Percentiles rank a stretch among this genome's conserved stretches.
Evolutionary conservation across 1,140 invertebrate species (phyloP).

Genomic region (Copidosoma floridanum): DNA sequence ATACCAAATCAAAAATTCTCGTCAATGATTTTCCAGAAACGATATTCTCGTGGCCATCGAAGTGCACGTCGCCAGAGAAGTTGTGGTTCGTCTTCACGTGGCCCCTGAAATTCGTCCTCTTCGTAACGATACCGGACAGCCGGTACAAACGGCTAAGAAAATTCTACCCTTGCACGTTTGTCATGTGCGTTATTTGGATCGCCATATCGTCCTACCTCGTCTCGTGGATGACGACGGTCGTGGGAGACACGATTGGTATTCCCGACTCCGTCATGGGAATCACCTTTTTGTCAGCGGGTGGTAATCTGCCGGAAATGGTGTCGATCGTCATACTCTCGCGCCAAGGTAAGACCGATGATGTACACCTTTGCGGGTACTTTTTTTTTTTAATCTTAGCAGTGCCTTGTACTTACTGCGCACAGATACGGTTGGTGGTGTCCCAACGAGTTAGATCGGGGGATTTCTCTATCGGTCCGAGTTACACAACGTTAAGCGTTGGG

Average conservation of each 20-base stretch:
- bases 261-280: constrained; percentile 88
- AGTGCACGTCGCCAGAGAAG: constrained; percentile 40
- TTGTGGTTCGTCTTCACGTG: constrained; percentile 73
- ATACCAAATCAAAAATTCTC: no score
- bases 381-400: no score
- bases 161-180: constrained; percentile 75
- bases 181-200: constrained; percentile 86
- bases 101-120: constrained; percentile 69
- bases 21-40: no score
- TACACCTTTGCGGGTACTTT: no score
- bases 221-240: constrained; percentile 88
- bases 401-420: no score
- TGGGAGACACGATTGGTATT: constrained; percentile 77
- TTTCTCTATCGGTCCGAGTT: no score
- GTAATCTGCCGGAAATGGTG: constrained; percentile 85
- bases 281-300: constrained; percentile 82
- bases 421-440: no score
- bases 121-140: constrained; percentile 74
- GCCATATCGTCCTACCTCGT: constrained; percentile 80
- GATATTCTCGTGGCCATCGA: constrained; percentile 42
- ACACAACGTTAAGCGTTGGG: no score
- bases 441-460: no score
- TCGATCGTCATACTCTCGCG: constrained; percentile 78
- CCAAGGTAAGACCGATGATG: constrained; percentile 75
- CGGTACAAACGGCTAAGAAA: constrained; percentile 58